phyloP scores from a whole-genome alignment of 2,888 invertebrate genomes.

The Netelia virgata region DNA sequence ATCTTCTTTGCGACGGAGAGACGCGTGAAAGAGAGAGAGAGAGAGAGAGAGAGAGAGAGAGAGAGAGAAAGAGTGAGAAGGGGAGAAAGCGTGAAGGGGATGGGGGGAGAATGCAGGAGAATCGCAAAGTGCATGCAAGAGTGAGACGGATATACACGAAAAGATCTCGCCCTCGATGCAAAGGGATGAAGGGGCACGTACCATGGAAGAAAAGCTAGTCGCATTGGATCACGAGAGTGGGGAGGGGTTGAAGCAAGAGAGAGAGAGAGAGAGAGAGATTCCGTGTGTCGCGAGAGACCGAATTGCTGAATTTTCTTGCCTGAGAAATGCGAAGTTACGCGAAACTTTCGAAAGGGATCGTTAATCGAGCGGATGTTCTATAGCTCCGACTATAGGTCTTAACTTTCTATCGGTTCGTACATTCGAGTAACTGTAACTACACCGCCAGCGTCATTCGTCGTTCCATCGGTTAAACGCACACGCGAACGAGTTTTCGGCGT shows the following conservation, averaged over 20 bases:
- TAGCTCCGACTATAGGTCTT: background rate
- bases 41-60: conserved; percentile 19
- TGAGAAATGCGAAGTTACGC: conserved; percentile 72
- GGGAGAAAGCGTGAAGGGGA: background rate
- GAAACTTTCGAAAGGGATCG: conserved; percentile 73
- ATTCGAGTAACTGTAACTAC: too few species aligned
- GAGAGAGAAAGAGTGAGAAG: background rate
- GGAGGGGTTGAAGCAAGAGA: too few species aligned
- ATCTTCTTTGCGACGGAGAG: conserved; percentile 10
- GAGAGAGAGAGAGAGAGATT: conserved; percentile 11
- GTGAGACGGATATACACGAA: conserved; percentile 3
- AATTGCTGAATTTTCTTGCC: conserved; percentile 55
- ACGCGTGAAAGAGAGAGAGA: background rate
- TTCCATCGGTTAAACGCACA: too few species aligned
- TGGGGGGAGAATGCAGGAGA: background rate
- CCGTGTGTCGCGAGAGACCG: conserved; percentile 31
- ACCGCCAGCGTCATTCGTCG: too few species aligned
- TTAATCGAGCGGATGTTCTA: conserved; percentile 62
- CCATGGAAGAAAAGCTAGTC: background rate
- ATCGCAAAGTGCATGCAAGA: background rate
- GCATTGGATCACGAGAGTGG: conserved; percentile 22
- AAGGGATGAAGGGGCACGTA: background rate
- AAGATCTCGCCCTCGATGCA: background rate
- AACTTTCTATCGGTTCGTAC: background rate
- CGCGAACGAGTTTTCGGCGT: too few species aligned